phyloP scores from a whole-genome alignment of 2,797 vertebrate genomes.

The Pipistrellus kuhlii region DNA sequence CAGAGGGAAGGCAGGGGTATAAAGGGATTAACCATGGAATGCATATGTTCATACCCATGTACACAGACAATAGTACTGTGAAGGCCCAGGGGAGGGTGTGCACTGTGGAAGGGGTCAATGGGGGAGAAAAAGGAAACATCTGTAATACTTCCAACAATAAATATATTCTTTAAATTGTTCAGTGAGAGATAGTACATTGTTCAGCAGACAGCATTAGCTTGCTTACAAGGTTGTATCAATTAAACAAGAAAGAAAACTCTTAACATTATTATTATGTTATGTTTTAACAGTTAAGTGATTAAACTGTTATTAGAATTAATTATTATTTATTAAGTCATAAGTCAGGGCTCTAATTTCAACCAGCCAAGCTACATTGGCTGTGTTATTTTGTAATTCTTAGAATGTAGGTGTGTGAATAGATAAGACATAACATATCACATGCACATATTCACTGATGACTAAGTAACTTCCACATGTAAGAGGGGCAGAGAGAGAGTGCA shows the following conservation, averaged over 20 bases:
- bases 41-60: no score
- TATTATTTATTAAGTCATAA: background rate
- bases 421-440: background rate
- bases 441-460: background rate
- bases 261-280: background rate
- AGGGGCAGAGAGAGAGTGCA: accelerated
- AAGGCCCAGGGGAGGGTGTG: no score
- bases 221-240: background rate
- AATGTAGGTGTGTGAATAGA: background rate
- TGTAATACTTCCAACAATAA: no score
- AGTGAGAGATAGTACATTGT: background rate
- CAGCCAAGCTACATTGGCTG: background rate
- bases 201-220: background rate
- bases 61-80: no score
- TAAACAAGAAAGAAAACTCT: background rate
- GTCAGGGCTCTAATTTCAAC: background rate
- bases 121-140: no score
- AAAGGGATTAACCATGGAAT: no score
- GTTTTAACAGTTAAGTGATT: background rate
- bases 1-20: no score
- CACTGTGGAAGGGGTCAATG: no score
- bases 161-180: background rate
- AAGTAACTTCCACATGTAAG: background rate
- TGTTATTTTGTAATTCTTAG: constrained; percentile 23
- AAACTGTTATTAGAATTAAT: constrained; percentile 2